These are phyloP conservation scores for Myopa testacea DNA, from an alignment of 2,888 invertebrate genomes.

Conservation along the genomic window DNA sequence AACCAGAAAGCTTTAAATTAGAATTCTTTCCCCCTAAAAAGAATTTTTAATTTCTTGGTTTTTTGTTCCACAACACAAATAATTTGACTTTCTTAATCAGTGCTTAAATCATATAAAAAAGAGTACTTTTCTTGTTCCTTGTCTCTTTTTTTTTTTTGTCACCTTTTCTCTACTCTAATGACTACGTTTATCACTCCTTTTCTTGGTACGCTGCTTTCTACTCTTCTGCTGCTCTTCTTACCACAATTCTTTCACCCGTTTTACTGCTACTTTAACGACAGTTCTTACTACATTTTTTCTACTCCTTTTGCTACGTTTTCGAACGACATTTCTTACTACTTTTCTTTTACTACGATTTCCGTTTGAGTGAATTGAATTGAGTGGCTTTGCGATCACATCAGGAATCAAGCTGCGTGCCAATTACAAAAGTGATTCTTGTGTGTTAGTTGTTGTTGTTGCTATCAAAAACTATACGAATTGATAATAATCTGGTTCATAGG, in stretches of 20 bases:
- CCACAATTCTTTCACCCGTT: no score
- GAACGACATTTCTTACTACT: no score
- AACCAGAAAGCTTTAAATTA: no score
- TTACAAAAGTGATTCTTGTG: slow-evolving; percentile 55
- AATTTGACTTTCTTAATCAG: no score
- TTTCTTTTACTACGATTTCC: background rate
- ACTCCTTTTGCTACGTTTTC: background rate
- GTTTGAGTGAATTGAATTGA: slow-evolving; percentile 25
- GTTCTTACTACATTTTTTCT: background rate
- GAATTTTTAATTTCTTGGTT: no score
- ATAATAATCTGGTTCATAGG: slow-evolving; percentile 32
- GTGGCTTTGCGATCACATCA: slow-evolving; percentile 24
- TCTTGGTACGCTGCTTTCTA: background rate
- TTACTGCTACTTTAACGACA: background rate
- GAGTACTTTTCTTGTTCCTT: no score
- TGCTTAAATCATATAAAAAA: no score
- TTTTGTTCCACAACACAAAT: no score
- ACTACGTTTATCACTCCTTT: background rate
- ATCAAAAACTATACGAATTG: slow-evolving; percentile 6
- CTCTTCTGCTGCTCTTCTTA: background rate
- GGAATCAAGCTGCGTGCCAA: slow-evolving; percentile 50
- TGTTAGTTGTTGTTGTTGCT: background rate
- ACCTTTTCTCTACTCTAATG: background rate
- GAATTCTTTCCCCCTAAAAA: no score
- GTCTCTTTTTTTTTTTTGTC: background rate